Percentiles rank a stretch among this genome's conserved stretches.
phyloP scores from a whole-genome alignment of 2,113 vertebrate genomes.

The Gymnorhina tibicen region DNA sequence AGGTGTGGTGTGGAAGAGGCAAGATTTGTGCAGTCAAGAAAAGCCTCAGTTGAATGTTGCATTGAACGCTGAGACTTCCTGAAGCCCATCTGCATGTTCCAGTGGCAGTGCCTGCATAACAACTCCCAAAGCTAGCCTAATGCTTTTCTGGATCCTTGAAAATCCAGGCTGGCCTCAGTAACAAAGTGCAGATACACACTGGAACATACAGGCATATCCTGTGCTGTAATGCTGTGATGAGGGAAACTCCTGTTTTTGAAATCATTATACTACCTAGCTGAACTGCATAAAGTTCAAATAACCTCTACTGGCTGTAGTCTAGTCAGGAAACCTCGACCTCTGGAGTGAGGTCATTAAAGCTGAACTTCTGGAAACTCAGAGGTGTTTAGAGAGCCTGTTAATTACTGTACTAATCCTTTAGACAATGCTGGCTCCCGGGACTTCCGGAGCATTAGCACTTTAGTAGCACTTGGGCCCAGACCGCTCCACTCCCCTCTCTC shows the following conservation, averaged over 20 bases:
- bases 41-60: accelerated
- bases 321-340: background rate
- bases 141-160: background rate
- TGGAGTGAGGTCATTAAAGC: background rate
- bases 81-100: background rate
- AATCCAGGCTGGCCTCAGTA: background rate
- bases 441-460: background rate
- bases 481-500: background rate
- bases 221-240: background rate
- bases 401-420: background rate
- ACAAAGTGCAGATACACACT: background rate
- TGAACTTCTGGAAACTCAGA: background rate
- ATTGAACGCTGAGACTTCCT: background rate
- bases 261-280: background rate
- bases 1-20: background rate
- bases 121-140: background rate
- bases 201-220: background rate
- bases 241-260: background rate
- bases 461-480: background rate
- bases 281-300: background rate
- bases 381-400: constrained; percentile 1
- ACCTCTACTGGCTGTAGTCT: background rate
- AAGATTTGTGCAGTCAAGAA: background rate
- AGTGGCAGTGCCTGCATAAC: background rate
- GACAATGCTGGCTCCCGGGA: background rate